Base-by-base conservation (phyloP, 2,797 vertebrate species). In the Gymnocypris eckloni region DNA sequence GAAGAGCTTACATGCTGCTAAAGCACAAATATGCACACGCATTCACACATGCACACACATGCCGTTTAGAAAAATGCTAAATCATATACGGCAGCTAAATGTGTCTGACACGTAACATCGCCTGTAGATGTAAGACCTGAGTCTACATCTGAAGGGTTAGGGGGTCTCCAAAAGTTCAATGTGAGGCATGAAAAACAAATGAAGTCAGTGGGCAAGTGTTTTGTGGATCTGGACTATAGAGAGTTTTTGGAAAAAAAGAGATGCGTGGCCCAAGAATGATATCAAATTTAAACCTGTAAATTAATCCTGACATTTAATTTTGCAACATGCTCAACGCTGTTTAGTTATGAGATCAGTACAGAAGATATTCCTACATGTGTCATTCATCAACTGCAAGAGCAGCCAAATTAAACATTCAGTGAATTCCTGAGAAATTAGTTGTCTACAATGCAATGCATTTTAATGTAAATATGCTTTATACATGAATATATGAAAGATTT, bases 1-100 rank as follows among this genome's bases (percentile, higher is more conserved):
- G n/a, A n/a, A n/a, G n/a, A n/a, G n/a, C 82, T 83, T 28, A 20
- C 83, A 84, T 54, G 16, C 61, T 2, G 3, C 48, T 78, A 15
- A 69, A 69, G 11, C 75, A 43, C 64, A 84, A 70, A 79, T 22
- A 84, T 79, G 48, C 50, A 8, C 37, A 56, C 1, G 8, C 67
- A 71, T 71, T 71, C 9, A 16, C 59, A 45, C 83, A 79, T 70
- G 64, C 83, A 79, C 50, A 79, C 64, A 79, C 83, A 78, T 45
- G 83, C 50, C 70, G 61, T 75, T 56, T 59, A 28, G 20, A 75
- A 48, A 75, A n/a, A 25, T 33, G 25, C 45, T 28, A 52, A 76
- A 69, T 78, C 16, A 20, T 10, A 54, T n/a, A 25, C 15, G 25
- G 22, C 64, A 78, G 48, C 48, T 37, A 79, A 59, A 79, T 22